Evolutionary conservation across 1,140 invertebrate species (phyloP).

Genomic region (Pogonomyrmex barbatus): DNA sequence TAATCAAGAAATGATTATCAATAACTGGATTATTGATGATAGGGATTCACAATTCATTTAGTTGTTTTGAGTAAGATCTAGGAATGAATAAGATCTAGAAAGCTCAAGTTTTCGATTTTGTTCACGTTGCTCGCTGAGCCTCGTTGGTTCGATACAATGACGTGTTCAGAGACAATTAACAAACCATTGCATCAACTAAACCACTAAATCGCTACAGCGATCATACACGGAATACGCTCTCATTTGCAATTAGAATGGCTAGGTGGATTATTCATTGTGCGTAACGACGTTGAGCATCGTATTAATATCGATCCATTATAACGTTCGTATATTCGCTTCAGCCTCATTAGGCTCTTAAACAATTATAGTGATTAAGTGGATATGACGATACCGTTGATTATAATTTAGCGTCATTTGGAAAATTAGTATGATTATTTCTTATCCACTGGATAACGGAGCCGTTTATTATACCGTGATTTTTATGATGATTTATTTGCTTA

Average conservation of each 20-base stretch:
- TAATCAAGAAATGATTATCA: neutral
- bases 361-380: constrained; percentile 45
- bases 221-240: constrained; percentile 49
- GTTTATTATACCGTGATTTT: neutral
- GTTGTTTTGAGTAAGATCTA: neutral
- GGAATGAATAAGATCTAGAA: neutral
- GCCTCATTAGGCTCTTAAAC: constrained; percentile 45
- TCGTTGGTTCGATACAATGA: constrained; percentile 56
- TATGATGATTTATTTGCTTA: neutral
- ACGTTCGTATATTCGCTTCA: constrained; percentile 33
- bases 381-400: constrained; percentile 12
- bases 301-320: constrained; percentile 54
- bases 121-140: neutral
- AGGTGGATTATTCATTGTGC: constrained; percentile 59
- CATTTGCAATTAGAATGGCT: constrained; percentile 54
- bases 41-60: neutral
- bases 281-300: constrained; percentile 51
- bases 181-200: constrained; percentile 52
- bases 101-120: neutral
- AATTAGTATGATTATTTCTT: constrained; percentile 28
- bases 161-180: constrained; percentile 55
- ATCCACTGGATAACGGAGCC: neutral
- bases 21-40: neutral
- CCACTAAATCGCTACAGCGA: constrained; percentile 46
- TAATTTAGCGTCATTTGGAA: constrained; percentile 9